Evolutionary conservation across 2,888 invertebrate species (phyloP), one percentile per base, ranked within the genome.

Genomic region (Pseudoips prasinana): DNA sequence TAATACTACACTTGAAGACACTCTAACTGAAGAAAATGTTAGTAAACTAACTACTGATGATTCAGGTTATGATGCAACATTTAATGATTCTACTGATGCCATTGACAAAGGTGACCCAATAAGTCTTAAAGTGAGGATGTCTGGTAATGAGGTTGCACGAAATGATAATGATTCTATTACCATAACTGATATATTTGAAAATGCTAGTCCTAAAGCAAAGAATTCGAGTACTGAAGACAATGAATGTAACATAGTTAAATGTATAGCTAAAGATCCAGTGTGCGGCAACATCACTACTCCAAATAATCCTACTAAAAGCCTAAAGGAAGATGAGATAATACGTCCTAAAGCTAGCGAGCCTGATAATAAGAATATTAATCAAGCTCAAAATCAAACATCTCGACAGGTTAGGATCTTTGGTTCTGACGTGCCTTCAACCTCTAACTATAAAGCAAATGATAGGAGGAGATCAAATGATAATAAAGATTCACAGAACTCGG

Each of bases 1-100:
- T 8, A 70, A 85, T 8, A 56, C 59, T 0, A 73, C 77, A 0
- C 46, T 78, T 1, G 83, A 84, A 37, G 79, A 80, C 4, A 87
- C 87, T 0, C 53, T 88, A 0, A 83, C 74, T 6, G 82, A 79
- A 7, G 69, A 74, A 1, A 60, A 45, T 11, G 51, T 33, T 0
- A 55, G 43, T 17, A 50, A 26, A 42, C 45, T 60, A 29, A 39
- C 37, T 0, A 59, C 58, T 25, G 50, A 67, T 25, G 65, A 67
- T 47, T 63, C 61, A 1, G 67, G 60, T 1, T 41, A 58, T 7
- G 65, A 65, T 37, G 52, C 38, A 14, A 56, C 52, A 1, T 29
- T 33, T 0, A 55, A 43, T 38, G 55, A 59, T 40, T 26, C 35
- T 22, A 22, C 28, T 4, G 53, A 51, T 9, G n/a, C 33, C 5